Conservation (phyloP, 2,797 vertebrate species). For the Tokudaia tokunoshimensis region DNA sequence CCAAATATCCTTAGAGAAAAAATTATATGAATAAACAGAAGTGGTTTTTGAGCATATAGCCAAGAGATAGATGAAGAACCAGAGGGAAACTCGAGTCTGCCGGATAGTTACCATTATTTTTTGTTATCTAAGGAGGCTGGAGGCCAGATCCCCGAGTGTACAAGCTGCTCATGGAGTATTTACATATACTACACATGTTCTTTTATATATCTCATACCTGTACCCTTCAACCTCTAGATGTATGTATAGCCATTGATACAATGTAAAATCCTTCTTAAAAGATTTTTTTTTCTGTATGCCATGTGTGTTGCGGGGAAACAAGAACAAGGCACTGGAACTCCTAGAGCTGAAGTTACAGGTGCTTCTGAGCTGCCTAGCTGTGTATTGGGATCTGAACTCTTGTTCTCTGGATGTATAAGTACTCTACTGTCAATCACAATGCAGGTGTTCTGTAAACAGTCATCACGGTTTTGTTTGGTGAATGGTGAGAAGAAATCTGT, state of each 20-base stretch:
- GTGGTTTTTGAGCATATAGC: neutral
- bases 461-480: neutral
- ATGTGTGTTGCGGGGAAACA: neutral
- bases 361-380: neutral
- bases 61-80: conserved; percentile 12
- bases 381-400: neutral
- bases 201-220: neutral
- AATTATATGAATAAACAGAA: neutral
- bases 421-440: neutral
- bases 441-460: neutral
- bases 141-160: neutral
- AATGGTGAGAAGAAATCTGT: neutral
- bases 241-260: neutral
- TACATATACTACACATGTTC: neutral
- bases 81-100: neutral
- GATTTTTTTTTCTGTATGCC: neutral
- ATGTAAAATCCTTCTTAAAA: neutral
- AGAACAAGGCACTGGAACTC: neutral
- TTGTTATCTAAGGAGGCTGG: neutral
- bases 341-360: neutral
- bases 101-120: neutral
- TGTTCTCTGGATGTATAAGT: no score
- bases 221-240: neutral
- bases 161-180: neutral
- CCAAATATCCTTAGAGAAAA: conserved; percentile 36